Evolutionary conservation across 2,888 invertebrate species (phyloP).

Genomic region (Meta bourneti): DNA sequence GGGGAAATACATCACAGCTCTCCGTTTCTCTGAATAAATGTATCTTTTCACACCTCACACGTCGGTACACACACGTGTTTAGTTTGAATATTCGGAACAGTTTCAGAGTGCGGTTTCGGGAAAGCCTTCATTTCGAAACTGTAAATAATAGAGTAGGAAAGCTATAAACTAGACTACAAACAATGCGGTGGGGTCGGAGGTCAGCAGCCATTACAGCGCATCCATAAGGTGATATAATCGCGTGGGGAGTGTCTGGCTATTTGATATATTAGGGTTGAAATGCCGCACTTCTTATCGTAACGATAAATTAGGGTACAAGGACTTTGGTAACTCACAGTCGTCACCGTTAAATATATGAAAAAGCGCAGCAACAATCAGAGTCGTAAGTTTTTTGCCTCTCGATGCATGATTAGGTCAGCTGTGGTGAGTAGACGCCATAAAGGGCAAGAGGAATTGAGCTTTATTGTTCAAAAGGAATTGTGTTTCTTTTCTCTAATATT

Average conservation of each 20-base stretch:
- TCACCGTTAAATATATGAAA: conserved; percentile 37
- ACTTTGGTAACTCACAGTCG: conserved; percentile 48
- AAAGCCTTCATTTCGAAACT: conserved; percentile 42
- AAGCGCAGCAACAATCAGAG: too few relatives aligned
- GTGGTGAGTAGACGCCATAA: neutral
- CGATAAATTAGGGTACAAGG: conserved; percentile 55
- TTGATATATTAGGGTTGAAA: conserved; percentile 68
- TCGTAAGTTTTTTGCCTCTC: too few relatives aligned
- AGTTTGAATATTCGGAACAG: conserved; percentile 60
- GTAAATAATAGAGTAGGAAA: conserved; percentile 62
- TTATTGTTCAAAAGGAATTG: too few relatives aligned
- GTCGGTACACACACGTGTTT: conserved; percentile 27
- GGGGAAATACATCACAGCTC: conserved; percentile 6
- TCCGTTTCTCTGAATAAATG: conserved; percentile 8
- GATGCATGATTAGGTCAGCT: too few relatives aligned
- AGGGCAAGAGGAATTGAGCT: too few relatives aligned
- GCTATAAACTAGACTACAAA: conserved; percentile 70
- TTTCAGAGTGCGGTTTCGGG: neutral
- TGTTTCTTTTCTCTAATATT: too few relatives aligned
- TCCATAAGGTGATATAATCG: conserved; percentile 64
- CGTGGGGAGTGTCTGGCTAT: conserved; percentile 35
- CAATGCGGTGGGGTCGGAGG: conserved; percentile 51
- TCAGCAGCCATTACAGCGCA: conserved; percentile 62
- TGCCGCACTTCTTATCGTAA: conserved; percentile 65
- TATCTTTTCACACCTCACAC: conserved; percentile 43